Conservation (phyloP, 2,888 invertebrate species). For the Ariolimax columbianus region DNA sequence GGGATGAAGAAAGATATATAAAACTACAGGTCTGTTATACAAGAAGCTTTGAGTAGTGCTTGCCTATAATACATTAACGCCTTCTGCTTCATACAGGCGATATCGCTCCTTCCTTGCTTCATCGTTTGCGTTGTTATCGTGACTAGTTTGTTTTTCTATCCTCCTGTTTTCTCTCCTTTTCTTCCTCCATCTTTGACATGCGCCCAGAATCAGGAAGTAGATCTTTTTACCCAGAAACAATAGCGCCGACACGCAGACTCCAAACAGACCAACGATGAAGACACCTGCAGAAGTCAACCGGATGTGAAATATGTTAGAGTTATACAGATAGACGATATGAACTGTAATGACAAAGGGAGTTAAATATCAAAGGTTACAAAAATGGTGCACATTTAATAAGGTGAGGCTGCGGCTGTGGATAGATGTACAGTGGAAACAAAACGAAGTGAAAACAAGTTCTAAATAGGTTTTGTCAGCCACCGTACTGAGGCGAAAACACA, state of each 20-base stretch:
- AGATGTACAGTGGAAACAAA: too few species aligned
- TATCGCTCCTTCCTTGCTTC: constrained; percentile 25
- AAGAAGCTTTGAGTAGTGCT: too few species aligned
- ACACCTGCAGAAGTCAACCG: constrained; percentile 59
- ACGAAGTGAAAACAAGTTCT: too few species aligned
- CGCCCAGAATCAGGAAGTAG: constrained; percentile 55
- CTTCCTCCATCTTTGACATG: not conserved
- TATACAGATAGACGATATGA: too few species aligned
- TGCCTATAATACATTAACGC: constrained; percentile 9
- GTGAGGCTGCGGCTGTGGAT: too few species aligned
- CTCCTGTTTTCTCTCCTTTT: not conserved
- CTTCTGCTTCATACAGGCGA: constrained; percentile 4
- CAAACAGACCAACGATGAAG: constrained; percentile 69
- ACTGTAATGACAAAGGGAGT: too few species aligned
- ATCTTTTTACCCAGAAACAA: constrained; percentile 72
- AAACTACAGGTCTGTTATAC: too few species aligned
- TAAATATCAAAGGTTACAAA: too few species aligned
- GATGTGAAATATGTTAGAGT: not conserved
- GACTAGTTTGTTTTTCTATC: constrained; percentile 1
- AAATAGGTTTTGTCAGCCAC: too few species aligned
- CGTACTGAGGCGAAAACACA: too few species aligned
- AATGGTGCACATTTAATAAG: too few species aligned
- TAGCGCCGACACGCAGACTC: constrained; percentile 63
- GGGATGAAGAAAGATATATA: too few species aligned
- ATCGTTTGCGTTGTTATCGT: constrained; percentile 30